These are phyloP conservation scores for Melanerpes formicivorus DNA, from an alignment of 2,113 vertebrate genomes.

Conservation along the genomic window DNA sequence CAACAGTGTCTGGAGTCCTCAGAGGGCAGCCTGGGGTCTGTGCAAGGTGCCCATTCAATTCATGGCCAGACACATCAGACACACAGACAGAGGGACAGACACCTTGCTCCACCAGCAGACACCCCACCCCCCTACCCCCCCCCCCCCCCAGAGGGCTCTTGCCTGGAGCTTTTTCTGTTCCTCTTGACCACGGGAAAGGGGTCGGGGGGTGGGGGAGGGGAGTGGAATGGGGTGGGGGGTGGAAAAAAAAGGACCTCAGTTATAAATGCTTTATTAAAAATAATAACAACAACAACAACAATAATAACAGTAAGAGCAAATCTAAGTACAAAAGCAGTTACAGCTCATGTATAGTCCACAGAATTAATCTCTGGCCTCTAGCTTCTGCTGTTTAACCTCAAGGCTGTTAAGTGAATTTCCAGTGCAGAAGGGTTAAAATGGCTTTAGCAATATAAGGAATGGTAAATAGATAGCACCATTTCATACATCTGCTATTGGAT, in stretches of 20 bases:
- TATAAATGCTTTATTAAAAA: slow-evolving; percentile 75
- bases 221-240: neutral
- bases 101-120: neutral
- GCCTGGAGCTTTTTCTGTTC: slow-evolving; percentile 40
- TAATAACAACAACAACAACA: neutral
- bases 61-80: slow-evolving; percentile 79
- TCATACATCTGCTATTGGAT: slow-evolving; percentile 65
- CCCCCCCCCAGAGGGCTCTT: neutral
- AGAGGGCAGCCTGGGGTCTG: slow-evolving; percentile 73
- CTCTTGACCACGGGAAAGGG: slow-evolving; percentile 39
- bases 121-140: neutral
- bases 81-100: slow-evolving; percentile 67
- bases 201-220: too few species aligned
- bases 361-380: slow-evolving; percentile 76
- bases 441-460: slow-evolving; percentile 79
- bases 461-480: slow-evolving; percentile 86
- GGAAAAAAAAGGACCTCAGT: slow-evolving; percentile 8
- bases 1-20: slow-evolving; percentile 78
- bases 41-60: slow-evolving; percentile 70
- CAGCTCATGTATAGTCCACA: slow-evolving; percentile 76
- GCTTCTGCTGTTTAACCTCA: slow-evolving; percentile 55
- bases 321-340: slow-evolving; percentile 79
- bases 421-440: slow-evolving; percentile 79
- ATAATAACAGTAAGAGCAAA: slow-evolving; percentile 61
- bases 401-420: slow-evolving; percentile 78